Percentiles rank a stretch among this genome's conserved stretches.
Conservation (phyloP, 2,888 invertebrate genomes). For the Perizoma flavofasciatum region DNA sequence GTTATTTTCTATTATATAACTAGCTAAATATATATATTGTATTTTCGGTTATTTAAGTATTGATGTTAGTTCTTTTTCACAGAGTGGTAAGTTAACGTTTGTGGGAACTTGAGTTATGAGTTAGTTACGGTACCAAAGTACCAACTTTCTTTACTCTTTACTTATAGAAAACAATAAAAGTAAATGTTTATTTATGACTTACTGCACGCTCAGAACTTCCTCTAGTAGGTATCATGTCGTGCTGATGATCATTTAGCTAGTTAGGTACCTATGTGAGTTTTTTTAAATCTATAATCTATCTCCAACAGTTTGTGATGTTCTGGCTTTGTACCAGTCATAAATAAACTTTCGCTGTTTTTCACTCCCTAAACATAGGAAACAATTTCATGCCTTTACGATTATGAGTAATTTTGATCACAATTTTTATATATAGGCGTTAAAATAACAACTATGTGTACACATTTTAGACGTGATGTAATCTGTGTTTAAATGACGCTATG, state of each 20-base stretch:
- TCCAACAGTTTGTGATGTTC: not conserved
- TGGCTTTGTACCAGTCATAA: slow-evolving; percentile 9
- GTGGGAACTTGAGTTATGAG: not conserved
- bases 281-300: slow-evolving; percentile 11
- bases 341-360: slow-evolving; percentile 31
- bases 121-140: not conserved
- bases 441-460: slow-evolving; percentile 18
- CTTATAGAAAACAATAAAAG: not conserved
- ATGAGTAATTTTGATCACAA: slow-evolving; percentile 19
- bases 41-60: too few species aligned
- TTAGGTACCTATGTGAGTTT: not conserved
- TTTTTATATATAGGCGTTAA: slow-evolving; percentile 14
- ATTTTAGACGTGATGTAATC: slow-evolving; percentile 31
- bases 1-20: too few species aligned
- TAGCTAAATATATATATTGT: too few species aligned
- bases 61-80: not conserved
- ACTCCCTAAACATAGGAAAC: slow-evolving; percentile 22
- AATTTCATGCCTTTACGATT: slow-evolving; percentile 25
- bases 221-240: slow-evolving; percentile 8
- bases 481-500: slow-evolving; percentile 35
- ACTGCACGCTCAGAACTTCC: slow-evolving; percentile 8
- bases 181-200: not conserved
- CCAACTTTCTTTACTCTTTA: slow-evolving; percentile 2
- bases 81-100: not conserved
- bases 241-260: slow-evolving; percentile 9